Conservation (phyloP, 2,113 vertebrate species). For the Orthonyx spaldingii region DNA sequence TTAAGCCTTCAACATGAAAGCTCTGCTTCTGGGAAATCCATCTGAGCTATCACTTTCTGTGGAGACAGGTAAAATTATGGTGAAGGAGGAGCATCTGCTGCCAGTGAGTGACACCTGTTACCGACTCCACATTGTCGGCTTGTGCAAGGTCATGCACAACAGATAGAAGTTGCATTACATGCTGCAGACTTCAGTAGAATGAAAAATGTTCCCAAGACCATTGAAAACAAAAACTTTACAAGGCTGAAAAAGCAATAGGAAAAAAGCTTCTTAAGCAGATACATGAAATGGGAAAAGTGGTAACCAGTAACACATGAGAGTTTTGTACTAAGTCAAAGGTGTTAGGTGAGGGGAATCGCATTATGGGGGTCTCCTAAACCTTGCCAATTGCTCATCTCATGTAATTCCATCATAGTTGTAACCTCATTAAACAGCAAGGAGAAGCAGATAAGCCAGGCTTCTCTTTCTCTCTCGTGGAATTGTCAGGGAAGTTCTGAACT, state of each 20-base stretch:
- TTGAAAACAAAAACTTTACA: not conserved
- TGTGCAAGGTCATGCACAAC: not conserved
- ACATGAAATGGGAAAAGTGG: not conserved
- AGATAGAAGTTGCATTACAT: not conserved
- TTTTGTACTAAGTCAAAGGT: not conserved
- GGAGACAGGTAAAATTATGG: slow-evolving; percentile 2
- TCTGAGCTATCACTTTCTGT: slow-evolving; percentile 28
- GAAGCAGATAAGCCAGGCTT: not conserved
- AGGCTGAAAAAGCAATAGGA: not conserved
- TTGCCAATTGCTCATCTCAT: not conserved
- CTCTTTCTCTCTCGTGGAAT: not conserved
- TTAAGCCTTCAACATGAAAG: slow-evolving; percentile 6
- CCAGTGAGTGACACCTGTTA: not conserved
- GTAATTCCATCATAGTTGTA: not conserved
- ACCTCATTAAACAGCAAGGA: not conserved
- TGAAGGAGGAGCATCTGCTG: not conserved
- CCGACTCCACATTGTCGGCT: not conserved
- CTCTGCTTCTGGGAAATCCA: slow-evolving; percentile 25
- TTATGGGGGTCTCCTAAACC: not conserved
- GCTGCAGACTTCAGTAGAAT: not conserved
- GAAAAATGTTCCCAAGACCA: not conserved
- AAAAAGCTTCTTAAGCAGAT: not conserved
- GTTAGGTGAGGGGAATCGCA: not conserved
- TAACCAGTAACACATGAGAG: not conserved
- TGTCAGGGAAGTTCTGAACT: not conserved